Base-by-base conservation (phyloP, 1,140 invertebrate species). In the Pectinophora gossypiella region DNA sequence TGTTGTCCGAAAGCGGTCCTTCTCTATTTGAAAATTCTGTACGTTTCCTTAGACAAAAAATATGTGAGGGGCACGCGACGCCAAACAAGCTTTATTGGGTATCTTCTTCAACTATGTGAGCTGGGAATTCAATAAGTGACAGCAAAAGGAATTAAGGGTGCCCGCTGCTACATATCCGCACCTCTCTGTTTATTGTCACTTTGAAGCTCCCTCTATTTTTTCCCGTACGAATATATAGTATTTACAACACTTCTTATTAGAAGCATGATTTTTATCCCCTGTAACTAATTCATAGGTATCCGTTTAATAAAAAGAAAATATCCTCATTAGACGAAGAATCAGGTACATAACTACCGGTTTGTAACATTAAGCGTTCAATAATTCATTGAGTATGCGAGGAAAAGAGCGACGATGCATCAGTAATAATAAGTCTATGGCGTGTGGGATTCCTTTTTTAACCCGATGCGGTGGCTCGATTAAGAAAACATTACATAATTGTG, bases 401-500 rank as follows among this genome's bases (percentile, higher is more conserved):
- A 27, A 40, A 15, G 13, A 15, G 36, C 36, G 10, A 40, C 36
- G 10, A 40, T 15, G 46, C 44, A 45, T 50, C 48, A 35, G 43
- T 54, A 58, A 64, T 60, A 48, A 61, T 69, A 62, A 61, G 56
- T 55, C 47, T 53, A 45, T 63, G 52, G 52, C 22, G n/a, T n/a
- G 19, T 57, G 44, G 47, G 36, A 7, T 40, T 40, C 65, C 56
- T 54, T 71, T 72, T 76, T 76, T 76, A 66, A 70, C 56, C 59
- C 57, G 56, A 68, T 75, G 56, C 67, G 71, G 66, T 74, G 60
- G 75, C 66, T 84, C 72, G 72, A 85, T 82, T 80, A 84, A 82
- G 78, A 82, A 85, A 85, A 85, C 78, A 85, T 84, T 84, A 82
- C 72, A 84, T 85, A 85, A 85, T 85, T 85, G 80, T 79, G 72